These are phyloP conservation scores for Busseola fusca DNA, from an alignment of 2,888 invertebrate species.

Conservation along the genomic window DNA sequence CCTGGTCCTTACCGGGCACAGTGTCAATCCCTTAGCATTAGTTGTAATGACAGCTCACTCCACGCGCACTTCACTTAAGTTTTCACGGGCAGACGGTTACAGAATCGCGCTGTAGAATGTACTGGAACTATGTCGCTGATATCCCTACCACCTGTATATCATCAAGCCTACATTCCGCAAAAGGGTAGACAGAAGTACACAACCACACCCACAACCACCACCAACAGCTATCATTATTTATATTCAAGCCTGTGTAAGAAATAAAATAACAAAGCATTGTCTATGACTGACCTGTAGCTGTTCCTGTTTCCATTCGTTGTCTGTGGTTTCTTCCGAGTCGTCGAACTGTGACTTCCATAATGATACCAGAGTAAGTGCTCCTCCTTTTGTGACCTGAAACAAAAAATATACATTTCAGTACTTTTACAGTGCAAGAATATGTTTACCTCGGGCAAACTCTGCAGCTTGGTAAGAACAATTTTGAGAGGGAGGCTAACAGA, in stretches of 20 bases:
- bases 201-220: conserved; percentile 12
- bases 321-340: conserved; percentile 97
- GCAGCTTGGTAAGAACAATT: no score
- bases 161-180: neutral
- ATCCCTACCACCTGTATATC: neutral
- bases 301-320: conserved; percentile 98
- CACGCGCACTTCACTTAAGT: no score
- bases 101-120: no score
- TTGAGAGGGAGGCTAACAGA: no score
- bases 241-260: neutral
- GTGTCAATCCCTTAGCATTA: no score
- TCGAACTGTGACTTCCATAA: conserved; percentile 98
- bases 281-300: conserved; percentile 80
- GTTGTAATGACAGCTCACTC: no score
- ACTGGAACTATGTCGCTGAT: no score
- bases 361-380: conserved; percentile 96
- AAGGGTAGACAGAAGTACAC: neutral
- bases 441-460: no score
- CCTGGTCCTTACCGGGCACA: no score
- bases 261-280: neutral
- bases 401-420: no score
- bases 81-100: no score
- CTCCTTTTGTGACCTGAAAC: conserved; percentile 94
- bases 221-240: neutral
- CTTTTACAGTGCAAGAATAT: no score